Conservation (phyloP, 2,888 invertebrate genomes). For the Acleris holmiana region DNA sequence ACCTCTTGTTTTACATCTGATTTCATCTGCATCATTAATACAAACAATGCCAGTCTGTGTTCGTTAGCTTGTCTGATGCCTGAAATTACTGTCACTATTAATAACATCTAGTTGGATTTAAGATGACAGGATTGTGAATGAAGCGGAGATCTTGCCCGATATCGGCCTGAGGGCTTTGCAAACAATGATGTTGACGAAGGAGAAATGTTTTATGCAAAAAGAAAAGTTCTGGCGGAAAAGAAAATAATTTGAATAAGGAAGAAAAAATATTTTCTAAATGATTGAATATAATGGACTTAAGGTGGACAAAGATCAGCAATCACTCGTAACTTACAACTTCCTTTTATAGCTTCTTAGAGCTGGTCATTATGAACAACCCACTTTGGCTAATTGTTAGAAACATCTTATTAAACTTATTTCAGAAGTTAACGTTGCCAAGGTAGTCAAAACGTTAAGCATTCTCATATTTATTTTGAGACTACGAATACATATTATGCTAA, state of each 20-base stretch:
- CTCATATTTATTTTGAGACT: too few species aligned
- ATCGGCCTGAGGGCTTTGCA: conserved; percentile 13
- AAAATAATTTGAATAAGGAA: background rate
- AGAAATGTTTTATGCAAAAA: conserved; percentile 23
- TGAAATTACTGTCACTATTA: conserved; percentile 17
- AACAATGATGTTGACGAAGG: conserved; percentile 23
- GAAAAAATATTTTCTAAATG: background rate
- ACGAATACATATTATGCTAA: too few species aligned
- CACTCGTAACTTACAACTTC: too few species aligned
- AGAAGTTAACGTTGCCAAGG: too few species aligned
- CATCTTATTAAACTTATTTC: too few species aligned
- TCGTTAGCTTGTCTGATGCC: conserved; percentile 21
- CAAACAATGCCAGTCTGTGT: conserved; percentile 12
- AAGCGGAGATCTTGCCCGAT: conserved; percentile 14
- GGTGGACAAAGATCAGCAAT: too few species aligned
- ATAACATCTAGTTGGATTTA: conserved; percentile 19
- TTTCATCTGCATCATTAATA: conserved; percentile 5
- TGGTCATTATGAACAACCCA: too few species aligned
- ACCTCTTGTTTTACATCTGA: conserved; percentile 8
- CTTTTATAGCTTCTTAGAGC: too few species aligned
- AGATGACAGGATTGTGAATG: conserved; percentile 22
- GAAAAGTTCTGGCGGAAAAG: conserved; percentile 6
- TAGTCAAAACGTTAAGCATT: too few species aligned
- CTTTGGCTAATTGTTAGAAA: too few species aligned
- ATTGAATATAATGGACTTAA: background rate